A percentile compares a stretch with the other conserved stretches of the same genome.
Conservation (phyloP, 2,113 vertebrate species). For the Festucalex cinctus region DNA sequence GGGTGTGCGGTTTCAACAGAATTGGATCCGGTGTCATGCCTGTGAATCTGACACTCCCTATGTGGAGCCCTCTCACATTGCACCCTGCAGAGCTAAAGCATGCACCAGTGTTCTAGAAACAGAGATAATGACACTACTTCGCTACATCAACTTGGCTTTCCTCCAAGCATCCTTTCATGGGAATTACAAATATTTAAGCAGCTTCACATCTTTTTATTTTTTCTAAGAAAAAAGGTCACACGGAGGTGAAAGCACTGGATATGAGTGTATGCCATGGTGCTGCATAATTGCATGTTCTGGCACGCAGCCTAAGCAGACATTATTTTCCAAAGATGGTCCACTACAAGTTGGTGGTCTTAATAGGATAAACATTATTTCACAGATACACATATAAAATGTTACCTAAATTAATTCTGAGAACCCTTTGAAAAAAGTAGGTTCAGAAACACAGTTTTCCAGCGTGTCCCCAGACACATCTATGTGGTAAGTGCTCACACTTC, state of each 20-base stretch:
- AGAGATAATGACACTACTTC: slow-evolving; percentile 12
- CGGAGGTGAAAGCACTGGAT: slow-evolving; percentile 24
- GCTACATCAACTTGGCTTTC: slow-evolving; percentile 20
- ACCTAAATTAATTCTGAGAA: slow-evolving; percentile 31
- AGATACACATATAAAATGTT: slow-evolving; percentile 17
- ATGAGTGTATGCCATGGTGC: slow-evolving; percentile 2
- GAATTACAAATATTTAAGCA: slow-evolving; percentile 16
- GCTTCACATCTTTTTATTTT: slow-evolving; percentile 19
- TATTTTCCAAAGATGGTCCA: slow-evolving; percentile 20
- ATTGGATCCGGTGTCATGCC: slow-evolving; percentile 38
- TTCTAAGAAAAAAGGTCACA: slow-evolving; percentile 19
- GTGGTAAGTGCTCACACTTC: slow-evolving; percentile 7
- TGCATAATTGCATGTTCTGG: slow-evolving; percentile 42
- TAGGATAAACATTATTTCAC: not conserved
- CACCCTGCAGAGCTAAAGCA: slow-evolving; percentile 11
- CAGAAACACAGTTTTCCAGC: slow-evolving; percentile 23
- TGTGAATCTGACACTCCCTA: slow-evolving; percentile 47
- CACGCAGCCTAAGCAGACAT: slow-evolving; percentile 28
- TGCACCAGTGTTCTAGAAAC: slow-evolving; percentile 16
- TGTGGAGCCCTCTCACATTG: slow-evolving; percentile 47
- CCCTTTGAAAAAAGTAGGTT: slow-evolving; percentile 26
- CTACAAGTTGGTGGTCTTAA: slow-evolving; percentile 17
- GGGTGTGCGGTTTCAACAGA: slow-evolving; percentile 41
- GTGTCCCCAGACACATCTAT: slow-evolving; percentile 2
- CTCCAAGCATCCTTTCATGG: slow-evolving; percentile 24